These are phyloP conservation scores for Drosophila mulleri DNA, from an alignment of 2,888 invertebrate species.

Conservation along the genomic window DNA sequence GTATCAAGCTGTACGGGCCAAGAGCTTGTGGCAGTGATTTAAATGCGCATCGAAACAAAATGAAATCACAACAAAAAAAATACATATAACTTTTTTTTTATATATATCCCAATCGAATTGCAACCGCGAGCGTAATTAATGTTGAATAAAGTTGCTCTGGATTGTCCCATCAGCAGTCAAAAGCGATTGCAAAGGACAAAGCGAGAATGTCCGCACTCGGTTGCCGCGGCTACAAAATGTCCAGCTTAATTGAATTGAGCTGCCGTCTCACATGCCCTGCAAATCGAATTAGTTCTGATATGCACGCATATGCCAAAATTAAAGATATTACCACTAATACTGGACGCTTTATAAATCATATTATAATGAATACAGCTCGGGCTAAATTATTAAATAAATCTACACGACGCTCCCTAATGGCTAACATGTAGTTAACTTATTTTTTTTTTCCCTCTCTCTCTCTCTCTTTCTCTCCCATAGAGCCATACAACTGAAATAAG, in stretches of 20 bases:
- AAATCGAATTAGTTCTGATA: not conserved
- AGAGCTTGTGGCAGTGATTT: conserved; percentile 64
- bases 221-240: conserved; percentile 6
- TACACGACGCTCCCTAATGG: not conserved
- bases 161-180: conserved; percentile 53
- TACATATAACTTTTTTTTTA: too few species aligned
- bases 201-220: not conserved
- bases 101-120: conserved; percentile 52
- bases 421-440: not conserved
- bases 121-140: conserved; percentile 70
- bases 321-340: too few species aligned
- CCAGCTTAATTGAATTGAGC: conserved; percentile 1
- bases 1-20: conserved; percentile 26
- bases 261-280: conserved; percentile 8
- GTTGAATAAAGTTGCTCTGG: conserved; percentile 60
- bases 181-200: conserved; percentile 8
- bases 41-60: conserved; percentile 53
- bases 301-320: not conserved
- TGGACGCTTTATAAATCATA: not conserved
- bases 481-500: not conserved
- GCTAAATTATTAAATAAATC: not conserved
- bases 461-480: not conserved
- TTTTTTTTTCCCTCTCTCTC: too few species aligned
- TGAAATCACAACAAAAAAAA: conserved; percentile 31
- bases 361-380: not conserved